Conservation (phyloP, 1,140 invertebrate species). For the Frieseomelitta varia region DNA sequence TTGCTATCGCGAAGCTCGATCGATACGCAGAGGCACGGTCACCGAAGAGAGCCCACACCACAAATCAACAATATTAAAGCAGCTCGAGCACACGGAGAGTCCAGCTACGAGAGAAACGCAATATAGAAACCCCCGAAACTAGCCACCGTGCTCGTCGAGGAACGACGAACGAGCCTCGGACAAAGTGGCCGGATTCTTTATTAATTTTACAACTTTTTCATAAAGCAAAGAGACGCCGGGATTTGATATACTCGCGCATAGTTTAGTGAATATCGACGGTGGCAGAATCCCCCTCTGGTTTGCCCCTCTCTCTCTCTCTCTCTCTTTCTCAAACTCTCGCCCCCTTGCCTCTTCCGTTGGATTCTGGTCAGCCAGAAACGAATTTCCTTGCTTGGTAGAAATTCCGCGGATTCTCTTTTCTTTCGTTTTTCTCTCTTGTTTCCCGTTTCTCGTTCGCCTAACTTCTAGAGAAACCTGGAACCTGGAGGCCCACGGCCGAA, state of each 20-base stretch:
- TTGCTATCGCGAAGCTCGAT: no score
- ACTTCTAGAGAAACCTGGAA: background rate
- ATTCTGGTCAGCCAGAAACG: slow-evolving; percentile 27
- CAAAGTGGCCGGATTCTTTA: slow-evolving; percentile 54
- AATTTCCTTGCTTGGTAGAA: slow-evolving; percentile 45
- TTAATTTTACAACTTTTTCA: slow-evolving; percentile 70
- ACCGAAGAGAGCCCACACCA: no score
- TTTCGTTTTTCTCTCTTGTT: no score
- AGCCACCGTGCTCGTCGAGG: background rate
- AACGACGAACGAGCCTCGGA: background rate
- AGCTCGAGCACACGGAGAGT: no score
- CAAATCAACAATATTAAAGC: no score
- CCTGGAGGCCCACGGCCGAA: no score
- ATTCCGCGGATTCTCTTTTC: slow-evolving; percentile 58
- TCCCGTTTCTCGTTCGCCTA: background rate
- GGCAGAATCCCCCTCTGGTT: background rate
- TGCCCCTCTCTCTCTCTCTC: background rate
- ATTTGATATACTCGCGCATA: slow-evolving; percentile 64
- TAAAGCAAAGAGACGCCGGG: slow-evolving; percentile 48
- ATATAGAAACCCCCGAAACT: no score
- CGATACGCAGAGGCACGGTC: no score
- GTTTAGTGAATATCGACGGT: slow-evolving; percentile 55
- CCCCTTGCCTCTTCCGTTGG: background rate
- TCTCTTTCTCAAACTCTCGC: no score
- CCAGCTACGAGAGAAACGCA: no score